Evolutionary conservation across 2,797 vertebrate genomes (phyloP), one percentile per base, ranked within the genome.

Genomic region (Echiichthys vipera): DNA sequence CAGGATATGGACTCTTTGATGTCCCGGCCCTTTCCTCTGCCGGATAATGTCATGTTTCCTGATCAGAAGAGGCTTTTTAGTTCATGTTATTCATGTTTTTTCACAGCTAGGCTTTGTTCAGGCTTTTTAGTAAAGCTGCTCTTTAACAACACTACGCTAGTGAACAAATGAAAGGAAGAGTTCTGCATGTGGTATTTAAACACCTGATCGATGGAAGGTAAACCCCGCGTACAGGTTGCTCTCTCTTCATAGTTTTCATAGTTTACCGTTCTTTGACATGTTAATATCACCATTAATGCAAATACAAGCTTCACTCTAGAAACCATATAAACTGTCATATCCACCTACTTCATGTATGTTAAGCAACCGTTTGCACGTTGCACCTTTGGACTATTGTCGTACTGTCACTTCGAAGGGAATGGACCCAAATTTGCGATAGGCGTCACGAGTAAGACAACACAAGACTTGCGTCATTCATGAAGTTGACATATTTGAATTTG

Each of bases 81-180:
- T 62, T 36, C 20, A 29, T 17, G 49, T 54, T 65, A 57, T 69
- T 69, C 53, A 39, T 36, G 15, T 69, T 49, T 64, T 74, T 54
- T 82, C 56, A 68, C 65, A 55, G 56, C 70, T 2, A 2, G 6
- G 29, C 67, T 78, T 68, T 56, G 42, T 84, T 89, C 47, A 51
- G 50, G 56, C 14, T 65, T 85, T 78, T 75, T 64, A 87, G 84
- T 76, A 76, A 81, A 85, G 54, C 24, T 54, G 68, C 67, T 76
- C 67, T 47, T 36, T 45, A 42, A 65, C 54, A 62, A 22, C 43
- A n/a, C 34, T 0, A n/a, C 56, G 20, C 46, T 34, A 61, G 51
- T 11, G 30, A 54, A 30, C 45, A 18, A 62, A 71, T 67, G 45
- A 56, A 73, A 71, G 36, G 34, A 71, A 14, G 20, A 17, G 59